Conservation (phyloP, 2,113 vertebrate species). For the Microcebus griseorufus region DNA sequence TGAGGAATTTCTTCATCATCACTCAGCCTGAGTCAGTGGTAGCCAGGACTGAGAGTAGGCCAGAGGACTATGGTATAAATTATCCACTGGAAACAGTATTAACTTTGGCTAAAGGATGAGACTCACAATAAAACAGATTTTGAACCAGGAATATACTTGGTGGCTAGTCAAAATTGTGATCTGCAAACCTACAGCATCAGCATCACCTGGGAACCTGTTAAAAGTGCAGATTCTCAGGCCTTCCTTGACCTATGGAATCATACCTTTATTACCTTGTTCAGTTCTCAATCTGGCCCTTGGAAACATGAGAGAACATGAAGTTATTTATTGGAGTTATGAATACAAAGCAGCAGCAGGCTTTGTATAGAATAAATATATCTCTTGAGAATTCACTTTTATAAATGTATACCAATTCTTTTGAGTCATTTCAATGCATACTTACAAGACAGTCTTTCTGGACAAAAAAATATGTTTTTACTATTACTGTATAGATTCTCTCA, state of each 20-base stretch:
- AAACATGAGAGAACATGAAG: neutral
- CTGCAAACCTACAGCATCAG: neutral
- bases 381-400: neutral
- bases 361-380: neutral
- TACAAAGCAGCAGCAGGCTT: neutral
- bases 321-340: neutral
- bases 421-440: neutral
- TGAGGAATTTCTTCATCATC: neutral
- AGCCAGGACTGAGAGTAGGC: neutral
- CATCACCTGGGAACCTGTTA: neutral
- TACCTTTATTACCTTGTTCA: neutral
- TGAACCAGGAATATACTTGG: neutral
- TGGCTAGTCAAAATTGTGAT: neutral
- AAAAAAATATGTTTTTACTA: slow-evolving; percentile 5
- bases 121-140: neutral
- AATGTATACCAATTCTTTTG: neutral
- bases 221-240: neutral
- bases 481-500: neutral
- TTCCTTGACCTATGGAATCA: neutral
- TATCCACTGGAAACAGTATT: neutral
- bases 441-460: neutral
- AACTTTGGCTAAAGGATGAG: neutral
- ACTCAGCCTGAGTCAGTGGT: neutral
- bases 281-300: neutral
- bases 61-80: neutral